These are phyloP conservation scores for Phylloscopus whistleri DNA, from an alignment of 2,113 vertebrate genomes.

Conservation along the genomic window DNA sequence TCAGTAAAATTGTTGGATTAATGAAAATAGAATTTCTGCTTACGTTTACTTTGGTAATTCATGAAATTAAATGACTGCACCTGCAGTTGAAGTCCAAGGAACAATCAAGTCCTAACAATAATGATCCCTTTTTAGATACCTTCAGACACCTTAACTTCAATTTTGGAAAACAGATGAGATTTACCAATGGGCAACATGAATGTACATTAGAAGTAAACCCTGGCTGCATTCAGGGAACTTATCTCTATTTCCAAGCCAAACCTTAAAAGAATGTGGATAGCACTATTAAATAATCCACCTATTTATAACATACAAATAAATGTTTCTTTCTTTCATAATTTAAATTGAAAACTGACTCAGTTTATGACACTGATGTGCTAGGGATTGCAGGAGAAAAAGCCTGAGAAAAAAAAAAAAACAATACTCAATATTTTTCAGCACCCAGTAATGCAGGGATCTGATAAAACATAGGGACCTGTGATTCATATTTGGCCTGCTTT, in stretches of 20 bases:
- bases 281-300: neutral
- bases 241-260: neutral
- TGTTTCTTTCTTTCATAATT: neutral
- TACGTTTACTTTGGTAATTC: neutral
- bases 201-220: neutral
- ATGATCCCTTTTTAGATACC: neutral
- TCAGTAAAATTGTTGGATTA: neutral
- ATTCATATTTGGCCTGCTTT: constrained; percentile 51
- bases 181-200: neutral
- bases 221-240: neutral
- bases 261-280: neutral
- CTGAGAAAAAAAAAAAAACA: neutral
- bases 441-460: neutral
- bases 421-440: neutral
- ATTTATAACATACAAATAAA: neutral
- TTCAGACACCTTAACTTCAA: neutral
- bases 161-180: neutral
- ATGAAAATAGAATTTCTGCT: neutral
- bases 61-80: neutral
- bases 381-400: neutral
- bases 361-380: neutral
- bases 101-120: neutral
- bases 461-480: constrained; percentile 7
- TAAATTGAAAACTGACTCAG: neutral
- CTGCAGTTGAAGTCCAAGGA: neutral